Base-by-base conservation (phyloP, 1,140 invertebrate species). In the Aphelenchoides avenae region DNA sequence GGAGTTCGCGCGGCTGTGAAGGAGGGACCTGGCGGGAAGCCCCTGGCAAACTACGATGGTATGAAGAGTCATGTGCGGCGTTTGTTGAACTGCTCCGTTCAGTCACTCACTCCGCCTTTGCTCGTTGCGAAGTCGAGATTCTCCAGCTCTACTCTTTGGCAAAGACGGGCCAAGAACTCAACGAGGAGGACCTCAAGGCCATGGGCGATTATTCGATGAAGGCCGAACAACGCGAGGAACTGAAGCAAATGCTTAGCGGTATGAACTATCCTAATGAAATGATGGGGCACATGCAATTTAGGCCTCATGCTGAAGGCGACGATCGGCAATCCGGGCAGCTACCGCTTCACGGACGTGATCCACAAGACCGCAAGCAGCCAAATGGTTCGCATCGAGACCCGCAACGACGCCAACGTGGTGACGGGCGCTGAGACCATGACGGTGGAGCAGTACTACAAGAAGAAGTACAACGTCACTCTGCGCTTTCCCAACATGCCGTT, bases 401-500 rank as follows among this genome's bases (percentile, higher is more conserved):
- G n/a, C n/a, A n/a, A n/a, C n/a, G n/a, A n/a, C 11, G 15, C 15
- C 13, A 44, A 13, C 42, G 39, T 11, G 42, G 34, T 36, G 34
- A 44, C 39, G 13, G 11, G 13, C 13, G 42, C 13, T 34, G 39
- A 15, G 15, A 15, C 13, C 42, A 13, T n/a, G 15, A 44, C 42
- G 49, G 42, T 52, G 9, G 29, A 34, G 4, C 34, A 52, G 33
- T 52, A 52, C 29, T 52, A 26, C 33, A 18, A 24, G 5, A 9
- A 20, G 1, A 52, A 52, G 29, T 49, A 43, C 13, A 30, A 11
- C 13, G 20, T 22, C 11, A 24, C 13, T 3, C 7, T 52, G 22
- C 20, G 20, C 20, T 54, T 54, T 22, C 52, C 43, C 18, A 18
- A 49, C 18, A 27, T 54, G 48, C 52, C 52, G 20, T 27, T 50